phyloP scores from a whole-genome alignment of 2,113 vertebrate species.

The Lonchura striata region DNA sequence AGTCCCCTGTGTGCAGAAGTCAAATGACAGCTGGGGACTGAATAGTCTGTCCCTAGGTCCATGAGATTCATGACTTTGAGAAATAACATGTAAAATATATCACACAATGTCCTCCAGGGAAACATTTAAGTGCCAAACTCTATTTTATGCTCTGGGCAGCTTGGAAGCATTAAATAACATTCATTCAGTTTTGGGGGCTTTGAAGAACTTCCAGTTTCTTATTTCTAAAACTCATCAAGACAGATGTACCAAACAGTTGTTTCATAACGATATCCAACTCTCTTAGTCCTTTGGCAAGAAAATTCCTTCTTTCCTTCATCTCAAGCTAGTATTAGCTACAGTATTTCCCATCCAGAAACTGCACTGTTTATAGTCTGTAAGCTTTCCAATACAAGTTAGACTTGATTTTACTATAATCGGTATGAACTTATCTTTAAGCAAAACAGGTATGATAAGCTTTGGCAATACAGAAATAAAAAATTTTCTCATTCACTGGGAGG shows the following conservation, averaged over 20 bases:
- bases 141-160: background rate
- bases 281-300: constrained; percentile 58
- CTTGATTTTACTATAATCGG: background rate
- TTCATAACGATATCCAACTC: constrained; percentile 38
- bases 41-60: background rate
- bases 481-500: background rate
- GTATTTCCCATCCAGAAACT: constrained; percentile 27
- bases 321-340: constrained; percentile 54
- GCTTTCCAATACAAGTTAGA: background rate
- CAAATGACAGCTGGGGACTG: background rate
- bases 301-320: constrained; percentile 24
- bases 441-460: background rate
- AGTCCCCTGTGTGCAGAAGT: background rate
- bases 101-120: background rate
- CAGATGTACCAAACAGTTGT: constrained; percentile 49
- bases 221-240: constrained; percentile 15
- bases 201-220: background rate
- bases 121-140: background rate
- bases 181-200: background rate
- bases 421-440: constrained; percentile 30
- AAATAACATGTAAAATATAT: background rate
- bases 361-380: constrained; percentile 2
- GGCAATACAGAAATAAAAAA: background rate
- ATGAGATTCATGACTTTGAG: background rate
- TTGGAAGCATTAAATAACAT: constrained; percentile 8